These are phyloP conservation scores for Gymnogyps californianus DNA, from an alignment of 2,113 vertebrate genomes.

Conservation along the genomic window DNA sequence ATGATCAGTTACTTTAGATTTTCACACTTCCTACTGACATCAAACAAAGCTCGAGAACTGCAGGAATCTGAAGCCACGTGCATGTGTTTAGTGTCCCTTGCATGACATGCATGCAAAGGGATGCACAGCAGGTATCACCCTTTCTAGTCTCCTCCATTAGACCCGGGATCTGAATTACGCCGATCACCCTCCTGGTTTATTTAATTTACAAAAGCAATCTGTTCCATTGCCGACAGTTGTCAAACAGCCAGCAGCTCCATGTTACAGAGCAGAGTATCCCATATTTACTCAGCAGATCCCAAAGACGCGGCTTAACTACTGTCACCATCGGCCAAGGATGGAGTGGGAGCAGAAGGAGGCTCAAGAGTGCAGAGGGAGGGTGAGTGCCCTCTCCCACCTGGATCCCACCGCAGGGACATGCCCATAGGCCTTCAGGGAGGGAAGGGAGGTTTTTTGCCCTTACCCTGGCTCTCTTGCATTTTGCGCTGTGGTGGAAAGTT, in stretches of 20 bases:
- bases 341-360: neutral
- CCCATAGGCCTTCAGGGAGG: neutral
- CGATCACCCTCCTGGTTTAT: neutral
- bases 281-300: neutral
- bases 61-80: neutral
- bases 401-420: neutral
- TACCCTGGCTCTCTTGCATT: fast-evolving
- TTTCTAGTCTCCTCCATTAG: neutral
- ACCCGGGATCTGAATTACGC: fast-evolving
- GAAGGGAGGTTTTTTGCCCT: neutral
- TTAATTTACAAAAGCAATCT: neutral
- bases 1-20: neutral
- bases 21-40: neutral
- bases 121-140: neutral
- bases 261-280: neutral
- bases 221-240: neutral
- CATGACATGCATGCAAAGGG: neutral
- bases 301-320: neutral
- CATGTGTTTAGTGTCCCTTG: neutral
- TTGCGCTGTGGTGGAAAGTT: neutral
- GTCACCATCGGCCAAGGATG: fast-evolving
- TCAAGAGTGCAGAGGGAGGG: fast-evolving
- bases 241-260: neutral
- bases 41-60: neutral
- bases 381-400: fast-evolving